These are phyloP conservation scores for Channallabes apus DNA, from an alignment of 2,797 vertebrate genomes.

Conservation along the genomic window DNA sequence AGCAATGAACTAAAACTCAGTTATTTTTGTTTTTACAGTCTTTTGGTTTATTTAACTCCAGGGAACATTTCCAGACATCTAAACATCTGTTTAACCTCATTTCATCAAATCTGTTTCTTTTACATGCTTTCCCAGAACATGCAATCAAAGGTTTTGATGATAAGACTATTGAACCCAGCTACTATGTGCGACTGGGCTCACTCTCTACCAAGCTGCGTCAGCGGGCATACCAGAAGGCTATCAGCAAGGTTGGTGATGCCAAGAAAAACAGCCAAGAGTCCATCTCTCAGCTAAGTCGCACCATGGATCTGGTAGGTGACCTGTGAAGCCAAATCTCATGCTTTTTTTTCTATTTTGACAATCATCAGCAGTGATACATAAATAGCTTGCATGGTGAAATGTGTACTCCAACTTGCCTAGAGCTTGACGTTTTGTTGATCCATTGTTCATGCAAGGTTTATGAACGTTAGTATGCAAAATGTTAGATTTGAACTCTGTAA, in stretches of 20 bases:
- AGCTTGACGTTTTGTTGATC: not conserved
- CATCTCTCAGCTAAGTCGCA: conserved; percentile 81
- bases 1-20: not conserved
- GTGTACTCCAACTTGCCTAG: not conserved
- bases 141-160: conserved; percentile 79
- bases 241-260: conserved; percentile 76
- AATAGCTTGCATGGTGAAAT: not conserved
- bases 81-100: conserved; percentile 28
- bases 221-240: conserved; percentile 82
- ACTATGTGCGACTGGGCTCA: conserved; percentile 85
- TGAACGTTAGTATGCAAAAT: not conserved
- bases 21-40: not conserved
- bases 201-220: conserved; percentile 84
- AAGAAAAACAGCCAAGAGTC: conserved; percentile 82
- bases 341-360: not conserved
- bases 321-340: not conserved
- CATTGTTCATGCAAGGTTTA: not conserved
- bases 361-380: not conserved
- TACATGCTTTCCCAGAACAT: conserved; percentile 68
- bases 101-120: conserved; percentile 28
- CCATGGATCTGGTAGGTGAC: conserved; percentile 82
- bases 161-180: conserved; percentile 73
- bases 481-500: not conserved
- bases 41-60: conserved; percentile 5
- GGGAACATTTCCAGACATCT: conserved; percentile 9